These are phyloP conservation scores for Stenodema calcarata DNA, from an alignment of 2,888 invertebrate genomes.

Conservation along the genomic window DNA sequence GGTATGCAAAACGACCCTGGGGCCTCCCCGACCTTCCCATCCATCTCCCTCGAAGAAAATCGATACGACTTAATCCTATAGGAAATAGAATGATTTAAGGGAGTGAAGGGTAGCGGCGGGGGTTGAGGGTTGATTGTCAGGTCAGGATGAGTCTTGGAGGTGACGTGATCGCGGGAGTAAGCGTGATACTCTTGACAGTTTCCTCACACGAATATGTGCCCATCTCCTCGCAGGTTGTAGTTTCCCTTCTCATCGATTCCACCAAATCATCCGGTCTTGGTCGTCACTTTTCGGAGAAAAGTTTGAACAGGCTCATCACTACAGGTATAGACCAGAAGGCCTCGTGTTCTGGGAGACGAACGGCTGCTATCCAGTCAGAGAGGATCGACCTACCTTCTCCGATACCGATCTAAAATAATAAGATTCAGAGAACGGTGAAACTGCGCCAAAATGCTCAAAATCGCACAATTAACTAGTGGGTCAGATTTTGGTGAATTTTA, in stretches of 20 bases:
- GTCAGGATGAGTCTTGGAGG: conserved; percentile 37
- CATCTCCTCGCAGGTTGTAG: background rate
- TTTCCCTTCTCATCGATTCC: background rate
- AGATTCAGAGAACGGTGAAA: no score
- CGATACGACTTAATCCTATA: conserved; percentile 47
- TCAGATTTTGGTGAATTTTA: no score
- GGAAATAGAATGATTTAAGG: conserved; percentile 45
- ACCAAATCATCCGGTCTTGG: conserved; percentile 7
- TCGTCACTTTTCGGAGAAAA: conserved; percentile 22
- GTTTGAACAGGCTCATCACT: conserved; percentile 1
- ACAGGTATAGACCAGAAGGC: background rate
- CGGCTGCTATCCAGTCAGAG: background rate
- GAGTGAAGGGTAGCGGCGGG: background rate
- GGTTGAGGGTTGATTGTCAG: conserved; percentile 33
- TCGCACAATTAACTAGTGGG: no score
- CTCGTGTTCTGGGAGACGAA: background rate
- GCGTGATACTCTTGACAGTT: conserved; percentile 42
- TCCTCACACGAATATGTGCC: conserved; percentile 39
- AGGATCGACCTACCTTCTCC: background rate
- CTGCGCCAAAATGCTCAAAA: no score
- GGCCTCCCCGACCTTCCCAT: background rate
- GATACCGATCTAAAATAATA: no score
- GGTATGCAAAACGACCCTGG: conserved; percentile 56
- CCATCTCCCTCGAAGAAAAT: conserved; percentile 34
- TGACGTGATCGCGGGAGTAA: conserved; percentile 17